phyloP scores from a whole-genome alignment of 2,888 invertebrate species.

The Amphimallon solstitiale region DNA sequence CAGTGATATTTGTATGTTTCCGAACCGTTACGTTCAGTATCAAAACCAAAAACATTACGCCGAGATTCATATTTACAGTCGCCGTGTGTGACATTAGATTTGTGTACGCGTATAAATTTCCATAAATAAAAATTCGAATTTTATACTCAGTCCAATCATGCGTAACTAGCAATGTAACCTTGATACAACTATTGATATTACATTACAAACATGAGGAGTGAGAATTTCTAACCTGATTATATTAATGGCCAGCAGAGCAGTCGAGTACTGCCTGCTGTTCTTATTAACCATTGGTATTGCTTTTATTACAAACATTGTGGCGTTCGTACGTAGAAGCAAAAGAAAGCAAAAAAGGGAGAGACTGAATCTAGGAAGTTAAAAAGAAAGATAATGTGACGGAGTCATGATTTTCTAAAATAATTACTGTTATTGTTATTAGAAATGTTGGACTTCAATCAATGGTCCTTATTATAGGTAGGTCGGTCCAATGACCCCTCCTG shows the following conservation, averaged over 20 bases:
- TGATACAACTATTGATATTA: constrained; percentile 26
- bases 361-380: constrained; percentile 4
- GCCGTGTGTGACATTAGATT: constrained; percentile 4
- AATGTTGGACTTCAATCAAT: constrained; percentile 30
- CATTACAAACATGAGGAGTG: constrained; percentile 22
- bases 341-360: constrained; percentile 4
- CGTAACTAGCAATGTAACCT: constrained; percentile 35
- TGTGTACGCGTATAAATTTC: constrained; percentile 12
- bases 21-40: constrained; percentile 14
- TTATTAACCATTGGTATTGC: not conserved
- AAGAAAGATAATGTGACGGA: constrained; percentile 8
- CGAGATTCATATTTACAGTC: constrained; percentile 9
- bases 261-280: constrained; percentile 10
- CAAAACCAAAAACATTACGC: not conserved
- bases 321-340: not conserved
- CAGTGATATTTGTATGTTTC: not conserved
- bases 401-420: constrained; percentile 30
- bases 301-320: not conserved
- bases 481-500: constrained; percentile 44
- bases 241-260: constrained; percentile 15
- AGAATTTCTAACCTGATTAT: constrained; percentile 34
- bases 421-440: constrained; percentile 38
- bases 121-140: constrained; percentile 31
- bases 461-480: constrained; percentile 36
- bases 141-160: constrained; percentile 30